Base-by-base conservation (phyloP, 2,113 vertebrate genomes). In the Leucoraja erinaceus region DNA sequence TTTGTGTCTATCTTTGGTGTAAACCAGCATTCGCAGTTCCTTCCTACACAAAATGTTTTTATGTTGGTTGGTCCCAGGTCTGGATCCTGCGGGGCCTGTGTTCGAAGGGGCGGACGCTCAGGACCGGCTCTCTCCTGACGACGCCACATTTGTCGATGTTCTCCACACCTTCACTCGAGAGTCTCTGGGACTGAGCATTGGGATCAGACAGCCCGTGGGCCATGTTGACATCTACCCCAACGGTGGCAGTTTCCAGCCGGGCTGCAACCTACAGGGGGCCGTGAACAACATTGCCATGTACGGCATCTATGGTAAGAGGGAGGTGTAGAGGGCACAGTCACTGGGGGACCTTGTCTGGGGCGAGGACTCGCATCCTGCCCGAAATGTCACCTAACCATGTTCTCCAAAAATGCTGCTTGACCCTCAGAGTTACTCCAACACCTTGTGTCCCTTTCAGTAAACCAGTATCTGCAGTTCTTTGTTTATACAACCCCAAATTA, bases 211-310 rank as follows among this genome's bases (percentile, higher is more conserved):
- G 70, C 93, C 93, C 0, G 68, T 93, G 25, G 93, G 78, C 10
- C 93, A 93, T n/a, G 83, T 86, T 0, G 93, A 93, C 93, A 86
- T 93, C 93, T 93, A 93, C 22, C 93, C 93, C 0, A 93, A 93
- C 11, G 79, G 83, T 54, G 93, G 93, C 63, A 66, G 66, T 47
- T 93, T 92, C 63, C 93, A 93, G 22, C 93, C 93, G 0, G 93
- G 93, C 31, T 93, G 93, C 61, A 38, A 88, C 31, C 54, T 93
- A 5, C 56, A 68, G 61, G 75, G 59, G 63, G 93, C 81, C 7
- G 83, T 86, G 38, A 68, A 75, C 31, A 93, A 93, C 81, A 90
- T 93, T 33, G 81, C 31, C 66, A 56, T 5, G 7, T 47, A 61
- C 16, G 93, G 93, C 22, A 54, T 93, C 33, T 88, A 47, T 47